These are phyloP conservation scores for Lophura nycthemera DNA, from an alignment of 2,113 vertebrate genomes.

Conservation along the genomic window DNA sequence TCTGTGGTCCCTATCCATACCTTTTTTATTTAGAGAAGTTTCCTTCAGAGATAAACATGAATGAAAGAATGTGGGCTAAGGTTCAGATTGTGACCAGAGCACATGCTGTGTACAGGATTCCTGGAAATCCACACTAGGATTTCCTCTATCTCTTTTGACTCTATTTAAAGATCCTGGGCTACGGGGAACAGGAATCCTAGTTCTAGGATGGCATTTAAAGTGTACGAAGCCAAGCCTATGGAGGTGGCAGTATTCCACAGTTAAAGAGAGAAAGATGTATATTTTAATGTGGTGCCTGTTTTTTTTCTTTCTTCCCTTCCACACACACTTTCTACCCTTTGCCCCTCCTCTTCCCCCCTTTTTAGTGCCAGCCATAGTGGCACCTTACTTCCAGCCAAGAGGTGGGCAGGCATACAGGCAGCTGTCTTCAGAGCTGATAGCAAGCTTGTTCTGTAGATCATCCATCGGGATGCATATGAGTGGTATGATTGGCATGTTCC, in stretches of 20 bases:
- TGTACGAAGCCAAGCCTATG: constrained; percentile 30
- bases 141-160: neutral
- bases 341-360: constrained; percentile 71
- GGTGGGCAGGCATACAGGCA: constrained; percentile 81
- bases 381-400: constrained; percentile 77
- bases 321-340: constrained; percentile 78
- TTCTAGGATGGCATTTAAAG: neutral
- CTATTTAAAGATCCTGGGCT: neutral
- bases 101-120: neutral
- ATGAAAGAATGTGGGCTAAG: neutral
- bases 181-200: constrained; percentile 20
- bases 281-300: constrained; percentile 76
- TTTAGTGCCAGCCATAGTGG: constrained; percentile 76
- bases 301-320: constrained; percentile 73
- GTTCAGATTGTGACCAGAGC: neutral
- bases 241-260: constrained; percentile 45
- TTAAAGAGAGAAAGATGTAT: constrained; percentile 47
- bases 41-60: neutral
- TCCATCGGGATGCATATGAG: constrained; percentile 74
- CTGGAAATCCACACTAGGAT: neutral
- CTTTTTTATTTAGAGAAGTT: neutral
- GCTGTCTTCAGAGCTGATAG: constrained; percentile 79
- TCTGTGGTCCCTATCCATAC: neutral
- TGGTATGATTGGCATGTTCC: constrained; percentile 78
- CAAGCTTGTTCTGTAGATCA: constrained; percentile 77